Base-by-base conservation (phyloP, 2,113 vertebrate genomes). In the Ciconia boyciana region DNA sequence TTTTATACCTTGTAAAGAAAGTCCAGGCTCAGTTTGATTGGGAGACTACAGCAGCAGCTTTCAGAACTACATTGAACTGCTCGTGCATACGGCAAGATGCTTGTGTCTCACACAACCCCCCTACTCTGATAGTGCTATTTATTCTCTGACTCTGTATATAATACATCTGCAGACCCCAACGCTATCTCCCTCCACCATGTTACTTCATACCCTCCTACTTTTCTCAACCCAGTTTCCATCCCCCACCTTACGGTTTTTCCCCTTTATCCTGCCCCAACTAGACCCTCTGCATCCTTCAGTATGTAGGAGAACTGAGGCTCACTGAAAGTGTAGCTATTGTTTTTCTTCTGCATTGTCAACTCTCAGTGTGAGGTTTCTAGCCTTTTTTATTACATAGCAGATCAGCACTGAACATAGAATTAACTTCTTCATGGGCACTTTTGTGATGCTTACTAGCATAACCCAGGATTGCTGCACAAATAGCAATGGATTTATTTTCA, bases 31-130 rank as follows among this genome's bases (percentile, higher is more conserved):
- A 76, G 14, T 74, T 28, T 72, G 25, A 36, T 3, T 64, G 44
- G 32, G 13, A 58, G 2, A 49, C 3, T 57, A 48, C 41, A 81
- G 39, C 20, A 79, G 62, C 26, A 68, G 19, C 28, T 93, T 87
- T 44, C 77, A 66, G 52, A 54, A 41, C 41, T 31, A 13, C 2
- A 2, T 11, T 68, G 28, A 41, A 16, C 12, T 60, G 36, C 62
- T 77, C 2, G 0, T 76, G 29, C 2, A 3, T n/a, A 13, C 0
- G 6, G 12, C 8, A 51, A 36, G 31, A 26, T 19, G 8, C 14
- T 71, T 31, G 16, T 1, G 7, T 39, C 11, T 36, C 54, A 13
- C 17, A 15, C n/a, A 32, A 22, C 7, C 7, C 6, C 0, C 1
- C 8, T n/a, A 7, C 8, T 82, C 29, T 21, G 17, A n/a, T n/a